Conservation (phyloP, 2,888 invertebrate genomes). For the Phragmatobia fuliginosa region DNA sequence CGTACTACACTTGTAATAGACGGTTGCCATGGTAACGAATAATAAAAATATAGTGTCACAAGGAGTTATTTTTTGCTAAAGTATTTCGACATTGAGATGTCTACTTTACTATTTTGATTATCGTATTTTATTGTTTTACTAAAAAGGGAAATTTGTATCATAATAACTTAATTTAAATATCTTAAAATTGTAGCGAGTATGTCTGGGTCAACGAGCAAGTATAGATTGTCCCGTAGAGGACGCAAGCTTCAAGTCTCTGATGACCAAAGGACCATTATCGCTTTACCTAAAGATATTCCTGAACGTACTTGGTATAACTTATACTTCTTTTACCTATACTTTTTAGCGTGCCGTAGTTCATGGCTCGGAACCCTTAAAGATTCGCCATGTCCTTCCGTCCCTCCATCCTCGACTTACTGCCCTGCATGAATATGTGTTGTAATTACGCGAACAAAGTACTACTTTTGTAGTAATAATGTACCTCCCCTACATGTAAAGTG, state of each 20-base stretch:
- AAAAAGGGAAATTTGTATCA: slow-evolving; percentile 1
- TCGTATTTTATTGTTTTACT: slow-evolving; percentile 11
- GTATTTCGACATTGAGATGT: slow-evolving; percentile 9
- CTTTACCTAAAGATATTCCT: slow-evolving; percentile 76
- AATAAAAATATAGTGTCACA: neutral
- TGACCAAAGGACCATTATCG: slow-evolving; percentile 66
- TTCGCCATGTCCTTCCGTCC: too few species aligned
- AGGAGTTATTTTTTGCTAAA: neutral
- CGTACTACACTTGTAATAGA: neutral
- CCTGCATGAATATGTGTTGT: too few species aligned
- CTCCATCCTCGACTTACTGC: too few species aligned
- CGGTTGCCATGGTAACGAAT: slow-evolving; percentile 4
- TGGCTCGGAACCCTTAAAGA: too few species aligned
- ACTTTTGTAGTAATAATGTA: too few species aligned
- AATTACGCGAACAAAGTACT: too few species aligned
- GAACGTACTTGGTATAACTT: slow-evolving; percentile 73
- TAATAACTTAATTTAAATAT: neutral
- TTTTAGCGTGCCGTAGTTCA: too few species aligned
- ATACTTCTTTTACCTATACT: too few species aligned
- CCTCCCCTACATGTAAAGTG: too few species aligned
- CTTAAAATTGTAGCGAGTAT: slow-evolving; percentile 1
- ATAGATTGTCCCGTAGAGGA: slow-evolving; percentile 69
- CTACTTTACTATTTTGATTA: slow-evolving; percentile 8
- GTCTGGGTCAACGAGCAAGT: slow-evolving; percentile 53
- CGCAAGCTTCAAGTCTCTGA: slow-evolving; percentile 70